Conservation (phyloP, 1,140 invertebrate species). For the Philopotamus ludificatus region DNA sequence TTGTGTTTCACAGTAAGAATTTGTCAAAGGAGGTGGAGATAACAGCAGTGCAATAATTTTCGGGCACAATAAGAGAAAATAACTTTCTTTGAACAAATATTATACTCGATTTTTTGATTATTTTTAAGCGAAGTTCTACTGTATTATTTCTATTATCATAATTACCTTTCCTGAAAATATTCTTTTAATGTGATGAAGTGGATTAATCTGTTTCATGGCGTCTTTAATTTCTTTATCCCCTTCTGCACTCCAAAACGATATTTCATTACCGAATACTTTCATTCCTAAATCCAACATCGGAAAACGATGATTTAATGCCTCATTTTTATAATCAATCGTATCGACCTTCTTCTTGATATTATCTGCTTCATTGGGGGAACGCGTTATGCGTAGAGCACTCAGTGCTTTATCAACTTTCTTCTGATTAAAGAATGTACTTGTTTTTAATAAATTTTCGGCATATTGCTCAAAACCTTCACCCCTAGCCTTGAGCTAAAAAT, state of each 20-base stretch:
- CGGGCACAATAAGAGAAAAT: no score
- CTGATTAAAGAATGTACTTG: slow-evolving; percentile 67
- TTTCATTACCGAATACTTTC: slow-evolving; percentile 73
- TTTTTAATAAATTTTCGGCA: slow-evolving; percentile 77
- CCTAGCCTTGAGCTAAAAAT: slow-evolving; percentile 66
- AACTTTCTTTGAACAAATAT: no score
- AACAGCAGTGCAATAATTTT: no score
- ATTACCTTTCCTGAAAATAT: slow-evolving; percentile 70
- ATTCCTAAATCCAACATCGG: slow-evolving; percentile 52
- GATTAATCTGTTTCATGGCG: slow-evolving; percentile 63
- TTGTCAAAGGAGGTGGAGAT: no score
- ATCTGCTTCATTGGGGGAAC: slow-evolving; percentile 54
- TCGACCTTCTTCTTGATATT: slow-evolving; percentile 59
- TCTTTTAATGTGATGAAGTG: slow-evolving; percentile 65
- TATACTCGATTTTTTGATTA: no score
- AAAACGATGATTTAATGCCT: slow-evolving; percentile 51
- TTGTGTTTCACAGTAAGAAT: no score
- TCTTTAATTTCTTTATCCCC: slow-evolving; percentile 66
- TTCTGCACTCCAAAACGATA: slow-evolving; percentile 67
- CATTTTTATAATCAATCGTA: slow-evolving; percentile 61
- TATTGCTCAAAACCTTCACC: slow-evolving; percentile 84
- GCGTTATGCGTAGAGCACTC: slow-evolving; percentile 55
- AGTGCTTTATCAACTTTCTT: slow-evolving; percentile 62
- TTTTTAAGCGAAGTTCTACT: no score
- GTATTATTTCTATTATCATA: no score